Base-by-base conservation (phyloP, 2,113 vertebrate species). In the Oryzias curvinotus region DNA sequence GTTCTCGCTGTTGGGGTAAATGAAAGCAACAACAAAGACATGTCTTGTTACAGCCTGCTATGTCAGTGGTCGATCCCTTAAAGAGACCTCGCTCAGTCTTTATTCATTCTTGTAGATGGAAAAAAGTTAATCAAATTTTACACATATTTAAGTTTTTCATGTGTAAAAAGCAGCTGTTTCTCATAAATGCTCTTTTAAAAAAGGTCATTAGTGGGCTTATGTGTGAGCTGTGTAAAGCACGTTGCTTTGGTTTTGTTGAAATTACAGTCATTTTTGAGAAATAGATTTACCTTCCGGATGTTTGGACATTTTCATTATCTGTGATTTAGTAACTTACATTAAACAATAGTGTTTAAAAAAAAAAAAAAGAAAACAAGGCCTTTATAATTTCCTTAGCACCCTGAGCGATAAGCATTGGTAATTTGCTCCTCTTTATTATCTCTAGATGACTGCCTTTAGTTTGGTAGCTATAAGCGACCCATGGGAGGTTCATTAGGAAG, bases 341-440 rank as follows among this genome's bases (percentile, higher is more conserved):
- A 53, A 19, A 69, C 56, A 76, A 72, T 84, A 77, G 81, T 76
- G 64, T 71, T 73, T 12, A 2, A 0, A 1, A 36, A 36, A 2
- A 0, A 1, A 36, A 36, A 36, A 71, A 68, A 48, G 77, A 65
- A 50, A 57, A 65, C 78, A 84, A 78, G 78, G 76, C 45, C 68
- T 17, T 28, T 56, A 42, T 74, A 85, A 85, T 82, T 84, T 85
- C 87, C 84, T 44, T 49, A 61, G 68, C 77, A 68, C 69, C 73
- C 47, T 59, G 68, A 85, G 77, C 76, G 68, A 80, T 74, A 75
- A 80, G 71, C 79, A 62, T 69, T 85, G 82, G 78, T 85, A 87
- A 88, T 87, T 89, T 82, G 81, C 75, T 87, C 81, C 83, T 85
- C 84, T 91, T 91, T 85, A 88, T 90, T 91, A 89, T 87, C 82